Conservation (phyloP, 2,888 invertebrate genomes). For the Miltochrista miniata region DNA sequence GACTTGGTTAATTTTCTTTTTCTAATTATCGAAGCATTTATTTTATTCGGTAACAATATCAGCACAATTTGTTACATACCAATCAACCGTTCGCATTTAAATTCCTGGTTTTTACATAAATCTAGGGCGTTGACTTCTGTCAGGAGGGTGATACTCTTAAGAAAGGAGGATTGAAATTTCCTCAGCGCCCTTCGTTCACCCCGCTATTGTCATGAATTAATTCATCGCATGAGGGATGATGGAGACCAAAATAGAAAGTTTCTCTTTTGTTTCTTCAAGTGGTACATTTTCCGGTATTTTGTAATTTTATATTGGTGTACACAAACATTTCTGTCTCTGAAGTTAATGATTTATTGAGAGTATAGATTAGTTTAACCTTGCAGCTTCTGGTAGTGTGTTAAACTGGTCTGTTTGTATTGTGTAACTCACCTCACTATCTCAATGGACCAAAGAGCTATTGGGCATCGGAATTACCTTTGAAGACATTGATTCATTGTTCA, state of each 20-base stretch:
- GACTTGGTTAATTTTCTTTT: no score
- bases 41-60: no score
- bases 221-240: conserved; percentile 17
- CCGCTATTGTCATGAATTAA: conserved; percentile 13
- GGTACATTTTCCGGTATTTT: background rate
- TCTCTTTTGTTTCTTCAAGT: conserved; percentile 14
- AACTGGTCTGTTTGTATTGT: no score
- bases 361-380: background rate
- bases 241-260: conserved; percentile 17
- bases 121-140: conserved; percentile 20
- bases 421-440: no score
- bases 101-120: background rate
- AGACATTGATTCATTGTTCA: no score
- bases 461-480: no score
- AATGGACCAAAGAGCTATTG: no score
- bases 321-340: no score
- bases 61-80: no score
- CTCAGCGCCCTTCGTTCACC: conserved; percentile 8
- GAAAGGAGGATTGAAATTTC: conserved; percentile 16
- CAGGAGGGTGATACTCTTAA: conserved; percentile 19
- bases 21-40: no score
- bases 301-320: background rate
- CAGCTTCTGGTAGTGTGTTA: background rate
- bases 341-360: background rate
- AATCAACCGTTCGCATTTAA: no score